Base-by-base conservation (phyloP, 2,888 invertebrate species). In the Saturnia japonica region DNA sequence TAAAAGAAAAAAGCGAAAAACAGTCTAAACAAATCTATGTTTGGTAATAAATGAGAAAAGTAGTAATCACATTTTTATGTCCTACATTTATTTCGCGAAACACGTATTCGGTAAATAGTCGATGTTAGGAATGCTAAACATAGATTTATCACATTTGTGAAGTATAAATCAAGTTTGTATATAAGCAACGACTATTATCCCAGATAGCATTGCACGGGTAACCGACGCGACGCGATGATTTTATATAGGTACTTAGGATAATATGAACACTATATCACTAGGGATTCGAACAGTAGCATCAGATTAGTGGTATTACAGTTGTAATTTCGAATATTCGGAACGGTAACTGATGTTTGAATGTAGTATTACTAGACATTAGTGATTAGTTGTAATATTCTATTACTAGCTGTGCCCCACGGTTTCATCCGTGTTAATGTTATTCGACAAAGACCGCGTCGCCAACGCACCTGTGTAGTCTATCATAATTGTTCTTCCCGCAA, bases 81-180 rank as follows among this genome's bases (percentile, higher is more conserved):
- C 12, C n/a, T 54, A 22, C 12, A 54, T 54, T 54, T 54, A 54
- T 54, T 2, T 22, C 14, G 28, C 19, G 25, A 60, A 28, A 60
- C 19, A 34, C 34, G 6, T 54, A 54, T 60, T 60, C 14, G 57
- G 14, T 14, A 60, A 60, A 60, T 60, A 60, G 14, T 64, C 34
- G 19, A 40, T 40, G 25, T 67, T 43, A 54, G 19, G 45, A 70
- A 70, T 54, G 40, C 66, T 19, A 42, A 54, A 43, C 16, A 54
- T 60, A 57, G 45, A 70, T 70, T 62, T 60, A 69, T 72, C 57
- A 70, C 70, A 69, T 69, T 68, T 71, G 68, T 72, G 67, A 47
- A 62, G 45, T 28, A 74, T 74, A 73, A 72, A 74, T 74, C 72
- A 77, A 70, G 57, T 73, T 40, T 69, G 70, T 73, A 25, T 68